Evolutionary conservation across 2,113 vertebrate genomes (phyloP), one percentile per base, ranked within the genome.

Genomic region (Antigone vipio): DNA sequence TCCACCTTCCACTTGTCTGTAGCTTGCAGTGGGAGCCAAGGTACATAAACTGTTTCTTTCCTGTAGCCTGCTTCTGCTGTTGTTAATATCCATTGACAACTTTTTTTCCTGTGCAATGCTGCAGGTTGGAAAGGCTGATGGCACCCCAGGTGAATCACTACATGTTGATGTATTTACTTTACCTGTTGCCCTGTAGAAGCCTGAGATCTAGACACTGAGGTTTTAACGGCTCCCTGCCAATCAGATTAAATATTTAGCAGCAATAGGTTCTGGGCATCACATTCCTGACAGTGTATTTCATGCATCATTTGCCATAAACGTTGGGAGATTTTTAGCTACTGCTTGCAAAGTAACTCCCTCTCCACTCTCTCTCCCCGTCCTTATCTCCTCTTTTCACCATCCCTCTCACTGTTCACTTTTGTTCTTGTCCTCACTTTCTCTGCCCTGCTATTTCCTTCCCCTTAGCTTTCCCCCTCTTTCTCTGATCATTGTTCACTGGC

Each of bases 231-330:
- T 96, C 58, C 40, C 53, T 95, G 93, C 84, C 92, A 96, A 93
- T 97, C 93, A 90, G 85, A 93, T 97, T 94, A 96, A 96, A 95
- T 89, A 96, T 97, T 97, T 93, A 97, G 50, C 91, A 92, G 91
- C 75, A 83, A 81, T 93, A 94, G 89, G 75, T 92, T 91, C 60
- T 95, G 76, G 68, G 93, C 82, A 95, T 94, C 83, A 42, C 59
- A 44, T 93, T 95, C 85, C 63, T 96, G 92, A 94, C 87, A 95
- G 92, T 58, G 62, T 89, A 82, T 97, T 97, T 92, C 82, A 96
- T 90, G 94, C 94, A 95, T 96, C 89, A 89, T 95, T 97, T 96
- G 85, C 88, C 11, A 8, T 94, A 93, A 93, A 95, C 11, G 5
- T 73, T 95, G 34, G 16, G 67, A 93, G 69, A 90, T 75, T 95